These are phyloP conservation scores for Homarus americanus DNA, from an alignment of 1,140 invertebrate genomes.

Conservation along the genomic window DNA sequence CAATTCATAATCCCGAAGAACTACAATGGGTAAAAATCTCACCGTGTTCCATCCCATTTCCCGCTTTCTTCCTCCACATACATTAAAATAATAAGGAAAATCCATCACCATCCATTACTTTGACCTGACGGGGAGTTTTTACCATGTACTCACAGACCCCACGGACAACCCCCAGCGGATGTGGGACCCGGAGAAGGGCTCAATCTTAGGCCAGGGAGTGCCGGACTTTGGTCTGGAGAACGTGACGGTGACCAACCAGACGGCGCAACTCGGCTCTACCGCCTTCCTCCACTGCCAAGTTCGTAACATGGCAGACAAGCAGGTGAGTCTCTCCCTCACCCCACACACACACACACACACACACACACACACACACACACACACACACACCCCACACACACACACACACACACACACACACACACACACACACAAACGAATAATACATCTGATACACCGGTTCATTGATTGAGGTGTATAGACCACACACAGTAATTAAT, in stretches of 20 bases:
- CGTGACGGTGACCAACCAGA: slow-evolving; percentile 71
- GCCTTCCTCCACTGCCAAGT: slow-evolving; percentile 75
- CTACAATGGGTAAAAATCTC: not conserved
- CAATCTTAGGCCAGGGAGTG: slow-evolving; percentile 55
- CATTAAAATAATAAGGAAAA: not conserved
- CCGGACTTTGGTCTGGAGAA: slow-evolving; percentile 33
- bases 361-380: not conserved
- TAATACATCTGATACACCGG: too few species aligned
- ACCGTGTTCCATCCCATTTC: too few species aligned
- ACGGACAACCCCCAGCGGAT: slow-evolving; percentile 65
- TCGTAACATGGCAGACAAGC: slow-evolving; percentile 74
- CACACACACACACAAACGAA: not conserved
- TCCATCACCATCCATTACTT: not conserved
- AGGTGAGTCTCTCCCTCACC: slow-evolving; percentile 55
- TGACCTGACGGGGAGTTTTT: not conserved
- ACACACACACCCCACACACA: not conserved
- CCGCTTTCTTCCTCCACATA: too few species aligned
- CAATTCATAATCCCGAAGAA: too few species aligned
- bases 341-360: not conserved
- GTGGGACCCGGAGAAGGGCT: slow-evolving; percentile 70
- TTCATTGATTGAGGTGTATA: too few species aligned
- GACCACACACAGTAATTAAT: too few species aligned
- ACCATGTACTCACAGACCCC: not conserved
- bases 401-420: not conserved
- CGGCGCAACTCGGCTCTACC: slow-evolving; percentile 73